phyloP scores from a whole-genome alignment of 2,888 invertebrate genomes.

The Priocnemis perturbator region DNA sequence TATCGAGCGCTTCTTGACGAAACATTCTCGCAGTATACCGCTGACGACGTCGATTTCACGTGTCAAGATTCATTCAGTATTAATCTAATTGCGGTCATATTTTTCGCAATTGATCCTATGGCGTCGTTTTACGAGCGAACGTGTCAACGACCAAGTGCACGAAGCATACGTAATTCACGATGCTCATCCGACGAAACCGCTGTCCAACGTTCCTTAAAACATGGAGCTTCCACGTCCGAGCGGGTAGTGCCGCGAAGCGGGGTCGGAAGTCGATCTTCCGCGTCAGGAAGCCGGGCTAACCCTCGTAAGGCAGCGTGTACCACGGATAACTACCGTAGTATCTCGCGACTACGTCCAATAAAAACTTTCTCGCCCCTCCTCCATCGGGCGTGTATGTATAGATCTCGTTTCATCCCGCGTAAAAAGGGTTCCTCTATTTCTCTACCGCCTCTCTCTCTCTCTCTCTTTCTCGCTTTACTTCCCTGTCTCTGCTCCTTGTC shows the following conservation, averaged over 20 bases:
- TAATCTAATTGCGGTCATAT: too few species aligned
- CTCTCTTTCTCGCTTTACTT: not conserved
- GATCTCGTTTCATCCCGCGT: conserved; percentile 46
- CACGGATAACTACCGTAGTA: conserved; percentile 49
- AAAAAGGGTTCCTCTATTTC: conserved; percentile 33
- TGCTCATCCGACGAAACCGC: too few species aligned
- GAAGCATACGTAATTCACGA: too few species aligned
- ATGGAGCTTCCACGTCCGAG: conserved; percentile 2
- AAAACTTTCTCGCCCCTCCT: conserved; percentile 48
- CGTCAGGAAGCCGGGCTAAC: conserved; percentile 31
- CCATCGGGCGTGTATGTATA: conserved; percentile 40
- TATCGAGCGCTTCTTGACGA: too few species aligned
- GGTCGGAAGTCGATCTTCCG: conserved; percentile 30
- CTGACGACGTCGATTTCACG: too few species aligned
- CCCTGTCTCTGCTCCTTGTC: not conserved
- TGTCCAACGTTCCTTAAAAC: not conserved
- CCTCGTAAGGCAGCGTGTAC: conserved; percentile 28
- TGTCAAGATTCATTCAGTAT: too few species aligned
- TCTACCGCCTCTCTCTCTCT: not conserved
- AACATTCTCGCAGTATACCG: too few species aligned
- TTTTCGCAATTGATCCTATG: too few species aligned
- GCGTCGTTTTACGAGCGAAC: too few species aligned
- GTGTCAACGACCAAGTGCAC: too few species aligned
- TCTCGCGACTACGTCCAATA: conserved; percentile 49
- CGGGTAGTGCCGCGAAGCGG: not conserved